Evolutionary conservation across 2,113 vertebrate genomes (phyloP).

Genomic region (Antidorcas marsupialis): DNA sequence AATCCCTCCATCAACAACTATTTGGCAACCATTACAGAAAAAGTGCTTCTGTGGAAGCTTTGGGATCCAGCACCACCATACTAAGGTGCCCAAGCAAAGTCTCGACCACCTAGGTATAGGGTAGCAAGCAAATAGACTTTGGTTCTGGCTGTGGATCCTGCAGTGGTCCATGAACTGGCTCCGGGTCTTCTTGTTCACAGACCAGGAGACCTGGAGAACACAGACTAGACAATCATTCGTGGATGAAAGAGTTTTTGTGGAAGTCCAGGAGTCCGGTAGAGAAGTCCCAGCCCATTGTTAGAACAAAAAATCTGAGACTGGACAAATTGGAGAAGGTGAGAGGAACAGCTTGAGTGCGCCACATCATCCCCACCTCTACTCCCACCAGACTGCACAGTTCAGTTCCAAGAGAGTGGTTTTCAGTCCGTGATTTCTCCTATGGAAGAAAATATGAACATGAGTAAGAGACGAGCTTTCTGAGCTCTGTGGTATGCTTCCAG

Average conservation of each 20-base stretch:
- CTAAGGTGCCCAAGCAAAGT: neutral
- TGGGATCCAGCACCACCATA: neutral
- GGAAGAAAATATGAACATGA: neutral
- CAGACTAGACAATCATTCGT: neutral
- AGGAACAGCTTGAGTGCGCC: neutral
- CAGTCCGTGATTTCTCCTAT: neutral
- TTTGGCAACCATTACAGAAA: neutral
- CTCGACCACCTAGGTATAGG: neutral
- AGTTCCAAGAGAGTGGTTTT: neutral
- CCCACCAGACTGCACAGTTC: neutral
- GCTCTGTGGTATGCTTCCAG: neutral
- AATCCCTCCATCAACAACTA: neutral
- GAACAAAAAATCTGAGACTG: neutral
- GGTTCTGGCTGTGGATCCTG: neutral
- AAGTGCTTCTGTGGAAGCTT: neutral
- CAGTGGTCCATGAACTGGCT: neutral
- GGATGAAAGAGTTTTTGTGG: neutral
- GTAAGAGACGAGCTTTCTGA: neutral
- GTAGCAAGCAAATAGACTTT: neutral
- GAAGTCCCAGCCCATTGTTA: neutral
- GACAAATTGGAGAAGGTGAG: neutral
- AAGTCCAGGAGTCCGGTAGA: neutral
- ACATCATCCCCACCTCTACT: neutral
- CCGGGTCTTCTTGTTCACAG: neutral
- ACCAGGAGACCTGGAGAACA: neutral